These are phyloP conservation scores for Catonia carolina DNA, from an alignment of 2,888 invertebrate species.

Conservation along the genomic window DNA sequence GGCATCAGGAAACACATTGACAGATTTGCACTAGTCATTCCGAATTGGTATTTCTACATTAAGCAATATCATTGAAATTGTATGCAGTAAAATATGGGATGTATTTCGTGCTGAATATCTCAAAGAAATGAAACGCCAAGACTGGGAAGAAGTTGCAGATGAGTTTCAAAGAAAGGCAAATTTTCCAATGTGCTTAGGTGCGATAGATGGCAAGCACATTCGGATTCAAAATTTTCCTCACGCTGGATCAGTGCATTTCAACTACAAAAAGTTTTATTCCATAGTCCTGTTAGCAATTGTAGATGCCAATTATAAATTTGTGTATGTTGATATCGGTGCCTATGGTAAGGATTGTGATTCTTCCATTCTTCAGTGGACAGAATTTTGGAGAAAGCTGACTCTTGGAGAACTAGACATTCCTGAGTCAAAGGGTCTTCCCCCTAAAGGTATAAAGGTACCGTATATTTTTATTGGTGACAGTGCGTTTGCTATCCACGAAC, in stretches of 20 bases:
- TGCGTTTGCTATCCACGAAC: background rate
- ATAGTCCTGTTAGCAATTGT: constrained; percentile 30
- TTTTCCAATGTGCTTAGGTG: constrained; percentile 36
- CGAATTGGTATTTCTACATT: constrained; percentile 31
- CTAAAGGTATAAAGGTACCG: background rate
- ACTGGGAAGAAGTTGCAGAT: constrained; percentile 32
- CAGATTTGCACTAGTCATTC: constrained; percentile 2
- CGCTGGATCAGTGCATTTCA: constrained; percentile 33
- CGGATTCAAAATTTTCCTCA: constrained; percentile 29
- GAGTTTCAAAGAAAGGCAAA: constrained; percentile 33
- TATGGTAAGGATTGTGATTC: constrained; percentile 10
- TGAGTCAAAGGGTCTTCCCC: background rate
- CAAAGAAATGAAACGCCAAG: constrained; percentile 23
- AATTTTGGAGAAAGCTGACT: background rate
- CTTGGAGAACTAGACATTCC: constrained; percentile 8
- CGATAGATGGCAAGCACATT: constrained; percentile 32
- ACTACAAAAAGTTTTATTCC: constrained; percentile 33
- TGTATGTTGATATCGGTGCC: constrained; percentile 28
- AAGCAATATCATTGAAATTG: constrained; percentile 27
- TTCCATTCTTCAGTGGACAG: background rate
- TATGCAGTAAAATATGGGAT: constrained; percentile 31
- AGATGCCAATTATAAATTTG: constrained; percentile 33
- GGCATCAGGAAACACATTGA: background rate
- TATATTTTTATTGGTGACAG: background rate
- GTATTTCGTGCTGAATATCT: constrained; percentile 24